A percentile compares a stretch with the other conserved stretches of the same genome.
Evolutionary conservation across 2,797 vertebrate species (phyloP).

Genomic region (Ficedula albicollis): DNA sequence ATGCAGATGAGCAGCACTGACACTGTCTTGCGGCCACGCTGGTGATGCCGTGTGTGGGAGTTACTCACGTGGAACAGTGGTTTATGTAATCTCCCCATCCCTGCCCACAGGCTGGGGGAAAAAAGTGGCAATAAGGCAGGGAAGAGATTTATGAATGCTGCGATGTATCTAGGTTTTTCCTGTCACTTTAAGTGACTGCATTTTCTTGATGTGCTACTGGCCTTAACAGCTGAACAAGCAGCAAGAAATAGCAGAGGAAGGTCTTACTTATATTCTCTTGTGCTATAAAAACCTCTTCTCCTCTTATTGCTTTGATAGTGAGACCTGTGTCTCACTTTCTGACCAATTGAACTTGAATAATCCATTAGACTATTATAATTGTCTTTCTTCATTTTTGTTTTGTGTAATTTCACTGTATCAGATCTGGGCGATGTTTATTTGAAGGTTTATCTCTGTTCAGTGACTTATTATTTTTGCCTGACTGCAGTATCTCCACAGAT

Average conservation of each 20-base stretch:
- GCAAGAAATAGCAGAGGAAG: neutral
- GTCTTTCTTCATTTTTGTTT: neutral
- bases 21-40: rapidly evolving
- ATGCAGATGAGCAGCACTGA: neutral
- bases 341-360: neutral
- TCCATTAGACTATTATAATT: neutral
- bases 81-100: neutral
- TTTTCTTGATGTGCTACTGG: neutral
- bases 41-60: neutral
- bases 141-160: neutral
- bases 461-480: neutral
- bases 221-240: neutral
- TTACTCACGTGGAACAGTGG: neutral
- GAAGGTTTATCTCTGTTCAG: neutral
- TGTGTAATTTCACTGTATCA: neutral
- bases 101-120: neutral
- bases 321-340: neutral
- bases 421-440: neutral
- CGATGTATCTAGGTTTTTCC: neutral
- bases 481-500: neutral
- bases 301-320: neutral
- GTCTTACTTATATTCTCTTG: neutral
- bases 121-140: neutral
- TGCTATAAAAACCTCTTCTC: neutral
- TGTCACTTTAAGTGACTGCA: neutral